Evolutionary conservation across 2,797 vertebrate genomes (phyloP), one percentile per base, ranked within the genome.

Genomic region (Phataginus tricuspis): DNA sequence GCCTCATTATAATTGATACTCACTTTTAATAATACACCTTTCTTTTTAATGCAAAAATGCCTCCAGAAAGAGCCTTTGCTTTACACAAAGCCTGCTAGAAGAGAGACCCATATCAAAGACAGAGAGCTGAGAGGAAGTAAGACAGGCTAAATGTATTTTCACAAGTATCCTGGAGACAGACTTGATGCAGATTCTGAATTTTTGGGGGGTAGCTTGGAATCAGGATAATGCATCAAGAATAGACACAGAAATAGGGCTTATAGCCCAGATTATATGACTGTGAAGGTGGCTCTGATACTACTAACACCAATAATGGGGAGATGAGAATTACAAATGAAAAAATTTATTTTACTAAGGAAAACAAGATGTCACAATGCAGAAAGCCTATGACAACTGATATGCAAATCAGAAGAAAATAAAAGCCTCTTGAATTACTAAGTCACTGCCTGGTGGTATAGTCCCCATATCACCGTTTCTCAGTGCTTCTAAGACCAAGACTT

Each of bases 1-100:
- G 94, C 96, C 82, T 98, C 88, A 93, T 95, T 97, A 97, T 97
- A 97, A 98, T 79, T 90, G 71, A 23, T 13, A 23, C 94, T 96
- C 88, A 87, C 95, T 64, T 45, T 45, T 45, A 91, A 84, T 94
- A 91, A 86, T 25, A 72, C 0, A 3, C 13, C 1, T 11, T 66
- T 29, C 95, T 71, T 89, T 83, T 51, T 9, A 96, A 85, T 94
- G 77, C 79, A 96, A 95, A 97, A 95, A 69, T 87, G 90, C 53
- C 79, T 95, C 90, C 80, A 94, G 34, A 68, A 85, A 95, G 93
- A 68, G 11, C 37, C 63, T 78, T 92, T 53, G 66, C 80, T 45
- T 92, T 97, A 93, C 88, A 96, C 11, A 91, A 97, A 98, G 72
- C 75, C 93, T 45, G 31, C 82, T 95, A 61, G 68, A 97, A 79